Percentiles rank a stretch among this genome's conserved stretches.
phyloP scores from a whole-genome alignment of 2,797 vertebrate genomes.

The Silurus lanzhouensis region DNA sequence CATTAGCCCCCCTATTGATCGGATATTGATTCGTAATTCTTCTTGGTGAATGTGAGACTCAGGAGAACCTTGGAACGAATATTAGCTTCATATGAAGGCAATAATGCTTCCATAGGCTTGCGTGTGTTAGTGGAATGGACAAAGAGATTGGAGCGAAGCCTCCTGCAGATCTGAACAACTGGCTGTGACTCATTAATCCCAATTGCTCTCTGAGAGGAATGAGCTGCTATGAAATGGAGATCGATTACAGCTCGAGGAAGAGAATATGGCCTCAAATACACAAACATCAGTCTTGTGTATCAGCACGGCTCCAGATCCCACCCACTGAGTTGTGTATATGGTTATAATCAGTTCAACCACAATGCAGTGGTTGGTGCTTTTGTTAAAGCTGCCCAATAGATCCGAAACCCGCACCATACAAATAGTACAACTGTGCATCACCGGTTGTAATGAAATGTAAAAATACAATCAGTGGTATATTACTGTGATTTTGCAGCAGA shows the following conservation, averaged over 20 bases:
- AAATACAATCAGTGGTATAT: slow-evolving; percentile 9
- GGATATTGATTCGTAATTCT: slow-evolving; percentile 43
- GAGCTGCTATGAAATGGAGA: slow-evolving; percentile 50
- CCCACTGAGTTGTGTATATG: slow-evolving; percentile 24
- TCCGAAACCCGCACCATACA: background rate
- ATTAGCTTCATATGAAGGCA: slow-evolving; percentile 16
- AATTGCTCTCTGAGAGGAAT: slow-evolving; percentile 37
- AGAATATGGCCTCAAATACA: slow-evolving; percentile 43
- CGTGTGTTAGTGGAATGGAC: slow-evolving; percentile 34
- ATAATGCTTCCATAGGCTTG: slow-evolving; percentile 27
- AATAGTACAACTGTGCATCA: background rate
- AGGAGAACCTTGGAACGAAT: background rate
- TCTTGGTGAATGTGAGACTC: background rate
- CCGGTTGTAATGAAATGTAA: background rate
- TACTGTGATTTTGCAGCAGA: background rate
- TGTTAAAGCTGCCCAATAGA: slow-evolving; percentile 1
- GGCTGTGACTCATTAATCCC: slow-evolving; percentile 54
- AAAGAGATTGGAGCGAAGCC: slow-evolving; percentile 42
- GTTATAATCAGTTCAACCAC: slow-evolving; percentile 30
- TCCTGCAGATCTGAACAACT: slow-evolving; percentile 43
- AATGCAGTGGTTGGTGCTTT: slow-evolving; percentile 18
- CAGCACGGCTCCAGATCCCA: slow-evolving; percentile 32
- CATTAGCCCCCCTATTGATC: slow-evolving; percentile 51
- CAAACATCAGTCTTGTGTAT: slow-evolving; percentile 47
- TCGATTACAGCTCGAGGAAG: slow-evolving; percentile 47